Evolutionary conservation across 2,888 invertebrate genomes (phyloP).

Genomic region (Agriotes lineatus): DNA sequence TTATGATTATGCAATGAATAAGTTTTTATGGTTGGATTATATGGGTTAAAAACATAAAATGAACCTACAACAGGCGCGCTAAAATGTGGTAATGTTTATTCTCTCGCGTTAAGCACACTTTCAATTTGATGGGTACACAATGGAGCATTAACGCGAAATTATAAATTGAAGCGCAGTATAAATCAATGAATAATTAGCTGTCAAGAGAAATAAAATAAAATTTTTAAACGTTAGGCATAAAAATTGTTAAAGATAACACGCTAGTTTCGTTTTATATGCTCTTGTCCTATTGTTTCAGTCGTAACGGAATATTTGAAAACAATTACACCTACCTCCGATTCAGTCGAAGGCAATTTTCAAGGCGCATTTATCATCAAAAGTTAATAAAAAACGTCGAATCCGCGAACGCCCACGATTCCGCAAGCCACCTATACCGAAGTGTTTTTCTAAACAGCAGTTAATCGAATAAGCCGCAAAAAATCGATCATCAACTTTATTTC

Average conservation of each 20-base stretch:
- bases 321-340: neutral
- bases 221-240: neutral
- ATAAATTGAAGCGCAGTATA: slow-evolving; percentile 7
- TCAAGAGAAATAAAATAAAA: slow-evolving; percentile 7
- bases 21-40: too few relatives aligned
- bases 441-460: too few relatives aligned
- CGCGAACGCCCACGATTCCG: neutral
- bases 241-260: neutral
- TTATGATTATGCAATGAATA: too few relatives aligned
- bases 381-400: too few relatives aligned
- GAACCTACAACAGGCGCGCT: neutral
- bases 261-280: neutral
- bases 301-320: neutral
- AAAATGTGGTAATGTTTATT: slow-evolving; percentile 1
- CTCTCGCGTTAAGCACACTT: neutral
- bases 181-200: slow-evolving; percentile 18
- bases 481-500: neutral
- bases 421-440: too few relatives aligned
- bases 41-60: neutral
- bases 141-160: slow-evolving; percentile 7
- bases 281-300: neutral
- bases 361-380: too few relatives aligned
- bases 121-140: neutral
- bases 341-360: neutral
- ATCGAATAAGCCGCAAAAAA: too few relatives aligned